phyloP scores from a whole-genome alignment of 2,113 vertebrate species.

The Mus spicilegus region DNA sequence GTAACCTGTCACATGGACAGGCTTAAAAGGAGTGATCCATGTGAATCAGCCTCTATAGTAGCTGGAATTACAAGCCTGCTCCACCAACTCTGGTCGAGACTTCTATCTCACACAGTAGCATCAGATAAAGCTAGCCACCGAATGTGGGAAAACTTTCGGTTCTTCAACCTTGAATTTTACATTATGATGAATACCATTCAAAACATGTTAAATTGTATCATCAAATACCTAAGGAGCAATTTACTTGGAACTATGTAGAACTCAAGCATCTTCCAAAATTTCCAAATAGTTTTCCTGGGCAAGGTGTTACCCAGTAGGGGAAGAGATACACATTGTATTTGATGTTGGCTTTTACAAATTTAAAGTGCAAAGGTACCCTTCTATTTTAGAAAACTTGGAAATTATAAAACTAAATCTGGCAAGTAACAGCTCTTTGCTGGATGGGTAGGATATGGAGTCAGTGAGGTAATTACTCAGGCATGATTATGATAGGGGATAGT shows the following conservation, averaged over 20 bases:
- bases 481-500: background rate
- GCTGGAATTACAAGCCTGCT: background rate
- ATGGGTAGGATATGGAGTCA: background rate
- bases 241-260: background rate
- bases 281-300: background rate
- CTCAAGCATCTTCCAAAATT: background rate
- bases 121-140: background rate
- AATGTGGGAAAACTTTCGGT: background rate
- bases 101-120: background rate
- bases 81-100: no score
- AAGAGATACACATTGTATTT: background rate
- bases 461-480: background rate
- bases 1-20: background rate
- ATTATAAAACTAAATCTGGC: background rate
- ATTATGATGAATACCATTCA: background rate
- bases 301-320: background rate
- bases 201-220: background rate
- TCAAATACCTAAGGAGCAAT: background rate
- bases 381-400: background rate
- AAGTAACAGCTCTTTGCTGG: background rate
- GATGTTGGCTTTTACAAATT: background rate
- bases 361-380: background rate
- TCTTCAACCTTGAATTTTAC: background rate
- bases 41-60: background rate
- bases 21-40: background rate